Percentiles rank a stretch among this genome's conserved stretches.
phyloP scores from a whole-genome alignment of 1,140 invertebrate genomes.

The Aradophagus sp. region DNA sequence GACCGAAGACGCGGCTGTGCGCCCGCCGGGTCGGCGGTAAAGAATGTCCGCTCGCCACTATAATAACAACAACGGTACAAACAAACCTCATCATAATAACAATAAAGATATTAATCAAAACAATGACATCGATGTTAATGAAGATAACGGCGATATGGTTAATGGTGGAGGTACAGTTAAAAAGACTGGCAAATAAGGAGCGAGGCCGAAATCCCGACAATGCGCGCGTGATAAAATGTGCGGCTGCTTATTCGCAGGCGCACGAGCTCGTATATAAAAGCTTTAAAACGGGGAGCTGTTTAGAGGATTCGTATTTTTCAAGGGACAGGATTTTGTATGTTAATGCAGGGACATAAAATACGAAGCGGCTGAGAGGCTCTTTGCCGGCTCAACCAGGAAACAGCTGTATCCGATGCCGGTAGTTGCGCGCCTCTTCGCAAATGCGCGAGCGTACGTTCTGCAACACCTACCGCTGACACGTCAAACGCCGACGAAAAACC shows the following conservation, averaged over 20 bases:
- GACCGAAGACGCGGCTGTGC: neutral
- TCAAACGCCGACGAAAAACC: too few relatives aligned
- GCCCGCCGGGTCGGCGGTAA: slow-evolving; percentile 1
- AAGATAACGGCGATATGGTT: too few relatives aligned
- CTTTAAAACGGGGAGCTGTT: slow-evolving; percentile 53
- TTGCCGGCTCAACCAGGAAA: slow-evolving; percentile 46
- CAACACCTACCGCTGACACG: slow-evolving; percentile 31
- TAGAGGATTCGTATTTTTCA: slow-evolving; percentile 58
- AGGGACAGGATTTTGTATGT: slow-evolving; percentile 66
- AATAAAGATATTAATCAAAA: too few relatives aligned
- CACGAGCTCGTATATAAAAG: slow-evolving; percentile 57
- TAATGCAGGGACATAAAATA: slow-evolving; percentile 66
- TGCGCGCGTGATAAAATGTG: slow-evolving; percentile 56
- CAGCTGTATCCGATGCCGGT: slow-evolving; percentile 65
- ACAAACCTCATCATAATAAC: too few relatives aligned
- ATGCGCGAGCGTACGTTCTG: slow-evolving; percentile 30
- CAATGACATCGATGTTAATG: too few relatives aligned
- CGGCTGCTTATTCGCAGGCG: slow-evolving; percentile 54
- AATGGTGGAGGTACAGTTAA: too few relatives aligned
- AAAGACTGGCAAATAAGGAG: too few relatives aligned
- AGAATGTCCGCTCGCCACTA: slow-evolving; percentile 36
- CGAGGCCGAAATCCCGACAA: slow-evolving; percentile 46
- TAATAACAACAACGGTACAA: too few relatives aligned
- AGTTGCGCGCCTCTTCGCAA: too few relatives aligned
- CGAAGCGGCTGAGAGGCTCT: slow-evolving; percentile 53